A percentile compares a stretch with the other conserved stretches of the same genome.
phyloP scores from a whole-genome alignment of 2,888 invertebrate species.

The Steinernema carpocapsae region DNA sequence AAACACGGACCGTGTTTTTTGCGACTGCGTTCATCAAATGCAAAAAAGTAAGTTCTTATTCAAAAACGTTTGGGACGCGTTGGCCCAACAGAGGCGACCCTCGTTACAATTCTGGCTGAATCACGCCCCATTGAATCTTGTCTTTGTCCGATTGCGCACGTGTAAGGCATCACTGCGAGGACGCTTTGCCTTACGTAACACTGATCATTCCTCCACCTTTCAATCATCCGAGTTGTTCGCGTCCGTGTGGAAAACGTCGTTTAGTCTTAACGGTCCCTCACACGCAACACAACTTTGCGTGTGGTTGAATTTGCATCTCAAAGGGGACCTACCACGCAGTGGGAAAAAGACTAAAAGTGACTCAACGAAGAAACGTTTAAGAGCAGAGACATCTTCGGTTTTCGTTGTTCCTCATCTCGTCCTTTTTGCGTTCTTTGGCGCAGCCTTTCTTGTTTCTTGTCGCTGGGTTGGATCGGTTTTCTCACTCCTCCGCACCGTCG shows the following conservation, averaged over 20 bases:
- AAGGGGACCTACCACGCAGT: conserved; percentile 4
- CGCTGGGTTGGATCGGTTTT: conserved; percentile 20
- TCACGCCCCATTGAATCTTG: conserved; percentile 22
- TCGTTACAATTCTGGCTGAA: not conserved
- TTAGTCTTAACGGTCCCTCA: conserved; percentile 10
- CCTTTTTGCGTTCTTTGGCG: not conserved
- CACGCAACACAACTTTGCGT: conserved; percentile 3
- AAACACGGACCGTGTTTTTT: conserved; percentile 45
- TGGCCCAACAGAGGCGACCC: no score
- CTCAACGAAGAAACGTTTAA: no score
- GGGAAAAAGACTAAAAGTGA: not conserved
- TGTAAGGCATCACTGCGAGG: conserved; percentile 32
- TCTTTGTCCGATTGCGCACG: conserved; percentile 23
- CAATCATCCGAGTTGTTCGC: conserved; percentile 11
- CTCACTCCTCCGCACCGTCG: conserved; percentile 6
- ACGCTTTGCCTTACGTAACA: conserved; percentile 27
- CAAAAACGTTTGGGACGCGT: no score
- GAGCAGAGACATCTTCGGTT: no score
- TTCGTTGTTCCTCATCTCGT: no score
- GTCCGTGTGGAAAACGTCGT: not conserved
- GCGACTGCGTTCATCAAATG: conserved; percentile 45
- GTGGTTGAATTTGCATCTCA: conserved; percentile 23
- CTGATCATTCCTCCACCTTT: conserved; percentile 20
- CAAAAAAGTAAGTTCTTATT: conserved; percentile 57
- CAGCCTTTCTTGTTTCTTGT: not conserved